Evolutionary conservation across 2,113 vertebrate genomes (phyloP).

Genomic region (Dissostichus mawsoni): DNA sequence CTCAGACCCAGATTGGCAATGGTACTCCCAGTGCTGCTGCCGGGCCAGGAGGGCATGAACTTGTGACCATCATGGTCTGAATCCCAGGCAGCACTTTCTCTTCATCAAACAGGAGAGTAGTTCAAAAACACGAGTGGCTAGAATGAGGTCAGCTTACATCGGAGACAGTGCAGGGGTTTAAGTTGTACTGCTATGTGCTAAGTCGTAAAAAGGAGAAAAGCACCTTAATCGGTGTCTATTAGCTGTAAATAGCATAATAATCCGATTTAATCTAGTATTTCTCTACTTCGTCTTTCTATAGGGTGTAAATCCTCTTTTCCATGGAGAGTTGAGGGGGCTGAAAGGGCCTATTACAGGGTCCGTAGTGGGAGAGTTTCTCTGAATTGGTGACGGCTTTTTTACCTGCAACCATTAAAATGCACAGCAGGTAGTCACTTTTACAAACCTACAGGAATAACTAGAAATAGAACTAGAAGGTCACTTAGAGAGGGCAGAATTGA

Average conservation of each 20-base stretch:
- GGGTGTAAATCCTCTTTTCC: not conserved
- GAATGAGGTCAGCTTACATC: too few relatives aligned
- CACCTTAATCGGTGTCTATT: not conserved
- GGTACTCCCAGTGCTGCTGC: not conserved
- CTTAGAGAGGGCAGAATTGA: too few relatives aligned
- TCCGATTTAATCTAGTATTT: too few relatives aligned
- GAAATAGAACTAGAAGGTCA: not conserved
- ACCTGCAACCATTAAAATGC: not conserved
- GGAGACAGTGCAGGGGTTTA: too few relatives aligned
- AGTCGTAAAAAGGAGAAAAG: not conserved
- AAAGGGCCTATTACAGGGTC: not conserved
- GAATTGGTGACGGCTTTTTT: not conserved
- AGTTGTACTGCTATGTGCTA: too few relatives aligned
- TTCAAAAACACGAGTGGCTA: not conserved
- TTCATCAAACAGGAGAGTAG: not conserved
- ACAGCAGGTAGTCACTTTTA: not conserved
- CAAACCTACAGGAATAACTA: not conserved
- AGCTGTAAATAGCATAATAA: too few relatives aligned
- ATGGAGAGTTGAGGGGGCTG: not conserved
- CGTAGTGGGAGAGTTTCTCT: not conserved
- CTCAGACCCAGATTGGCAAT: constrained; percentile 28
- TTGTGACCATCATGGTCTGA: not conserved
- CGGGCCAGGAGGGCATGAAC: constrained; percentile 32
- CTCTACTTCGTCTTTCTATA: not conserved
- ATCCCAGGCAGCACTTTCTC: not conserved